phyloP scores from a whole-genome alignment of 2,797 vertebrate genomes.

The Coregonus sp. region DNA sequence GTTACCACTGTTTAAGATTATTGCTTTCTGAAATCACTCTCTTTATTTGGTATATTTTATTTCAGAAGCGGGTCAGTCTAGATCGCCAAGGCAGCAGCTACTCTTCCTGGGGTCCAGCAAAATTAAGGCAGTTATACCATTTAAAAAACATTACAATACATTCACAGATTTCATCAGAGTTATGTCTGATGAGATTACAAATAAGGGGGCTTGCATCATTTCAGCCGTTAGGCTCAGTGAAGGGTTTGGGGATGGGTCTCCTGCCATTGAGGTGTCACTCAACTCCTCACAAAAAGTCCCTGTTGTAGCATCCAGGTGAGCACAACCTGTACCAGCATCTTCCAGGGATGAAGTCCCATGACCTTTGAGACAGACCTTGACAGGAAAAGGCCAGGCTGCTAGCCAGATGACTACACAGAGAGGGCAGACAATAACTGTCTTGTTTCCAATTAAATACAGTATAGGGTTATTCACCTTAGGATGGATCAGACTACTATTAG shows the following conservation, averaged over 20 bases:
- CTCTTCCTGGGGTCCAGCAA: too few species aligned
- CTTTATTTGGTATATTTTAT: too few species aligned
- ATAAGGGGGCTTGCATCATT: constrained; percentile 16
- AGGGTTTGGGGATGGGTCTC: too few species aligned
- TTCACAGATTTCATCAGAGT: too few species aligned
- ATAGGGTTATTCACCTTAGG: not conserved
- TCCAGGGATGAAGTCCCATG: constrained; percentile 19
- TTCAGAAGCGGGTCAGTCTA: too few species aligned
- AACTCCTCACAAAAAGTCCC: constrained; percentile 58
- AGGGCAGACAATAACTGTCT: not conserved
- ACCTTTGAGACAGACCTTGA: constrained; percentile 13
- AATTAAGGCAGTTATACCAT: too few species aligned
- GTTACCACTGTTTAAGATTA: constrained; percentile 11
- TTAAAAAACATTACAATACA: too few species aligned
- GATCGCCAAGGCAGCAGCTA: too few species aligned
- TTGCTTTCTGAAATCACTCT: not conserved
- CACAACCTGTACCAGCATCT: constrained; percentile 24
- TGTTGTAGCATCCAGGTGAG: constrained; percentile 42
- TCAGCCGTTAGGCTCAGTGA: not conserved
- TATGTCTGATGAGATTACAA: constrained; percentile 3
- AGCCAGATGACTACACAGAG: not conserved
- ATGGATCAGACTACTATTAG: not conserved
- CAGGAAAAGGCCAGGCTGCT: constrained; percentile 1
- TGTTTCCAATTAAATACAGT: not conserved
- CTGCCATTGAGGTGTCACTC: constrained; percentile 21